Evolutionary conservation across 2,113 vertebrate species (phyloP), one percentile per base, ranked within the genome.

Genomic region (Scatophagus argus): DNA sequence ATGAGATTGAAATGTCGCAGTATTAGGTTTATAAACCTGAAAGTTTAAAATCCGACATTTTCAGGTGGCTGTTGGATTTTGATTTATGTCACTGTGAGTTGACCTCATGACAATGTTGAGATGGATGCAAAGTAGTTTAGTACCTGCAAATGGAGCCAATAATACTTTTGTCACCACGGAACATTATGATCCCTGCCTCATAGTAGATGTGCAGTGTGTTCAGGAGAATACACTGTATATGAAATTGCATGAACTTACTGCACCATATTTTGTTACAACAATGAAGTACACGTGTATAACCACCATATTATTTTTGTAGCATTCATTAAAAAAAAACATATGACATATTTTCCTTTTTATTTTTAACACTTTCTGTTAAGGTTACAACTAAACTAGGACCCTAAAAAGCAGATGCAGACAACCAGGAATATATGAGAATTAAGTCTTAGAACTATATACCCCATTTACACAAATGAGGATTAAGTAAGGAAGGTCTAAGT

Each of bases 1-100:
- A 49, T 63, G 59, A 82, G 43, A 89, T 86, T 82, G 82, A 83
- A 84, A 77, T 47, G 70, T 63, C 62, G 52, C 46, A 46, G 44
- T 32, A 79, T 73, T 68, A 71, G 54, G 17, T 87, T 79, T 87
- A 59, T 62, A 49, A 77, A 55, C 27, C 56, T 54, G 74, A 43
- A 82, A 83, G 67, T 25, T 8, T 71, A 31, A 34, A 63, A 46
- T 31, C 76, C 78, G 14, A 59, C 46, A 41, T 80, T 75, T 55
- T 3, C 7, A 32, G 41, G 54, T 60, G 34, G 55, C 49, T 55
- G 23, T 16, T 76, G 58, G 52, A 73, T 81, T 62, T 59, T 62
- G 75, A 82, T 86, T 62, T 52, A 72, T 82, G 59, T 75, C 51
- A 47, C 36, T 41, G 12, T n/a, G 39, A 79, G 44, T 44, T 73